Conservation (phyloP, 2,113 vertebrate species). For the Lamprotornis superbus region DNA sequence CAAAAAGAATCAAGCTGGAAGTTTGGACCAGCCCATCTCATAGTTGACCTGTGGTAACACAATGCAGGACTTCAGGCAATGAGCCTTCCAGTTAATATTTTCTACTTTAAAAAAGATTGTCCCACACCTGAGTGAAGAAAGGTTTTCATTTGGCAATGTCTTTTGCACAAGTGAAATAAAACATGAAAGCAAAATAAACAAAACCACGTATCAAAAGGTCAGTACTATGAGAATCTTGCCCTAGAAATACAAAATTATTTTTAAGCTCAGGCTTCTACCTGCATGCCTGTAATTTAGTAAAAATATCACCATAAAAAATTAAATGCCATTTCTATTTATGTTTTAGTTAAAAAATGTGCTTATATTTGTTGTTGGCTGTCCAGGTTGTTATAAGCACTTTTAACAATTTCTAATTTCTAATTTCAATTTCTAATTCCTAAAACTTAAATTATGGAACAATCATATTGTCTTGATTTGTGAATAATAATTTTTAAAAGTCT, state of each 20-base stretch:
- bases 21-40: not conserved
- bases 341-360: not conserved
- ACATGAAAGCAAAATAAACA: not conserved
- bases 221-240: not conserved
- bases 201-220: not conserved
- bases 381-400: not conserved
- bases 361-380: not conserved
- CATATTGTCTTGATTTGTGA: not conserved
- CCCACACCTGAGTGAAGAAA: not conserved
- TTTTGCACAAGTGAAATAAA: not conserved
- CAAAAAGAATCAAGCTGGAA: not conserved
- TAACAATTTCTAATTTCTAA: not conserved
- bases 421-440: not conserved
- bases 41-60: not conserved
- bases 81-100: not conserved
- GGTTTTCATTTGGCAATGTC: not conserved
- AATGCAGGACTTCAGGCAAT: not conserved
- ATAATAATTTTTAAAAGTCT: not conserved
- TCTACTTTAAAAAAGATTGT: not conserved
- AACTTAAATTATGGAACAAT: not conserved
- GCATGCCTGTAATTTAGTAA: not conserved
- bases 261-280: not conserved
- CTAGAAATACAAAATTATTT: not conserved
- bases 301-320: not conserved
- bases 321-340: not conserved